Base-by-base conservation (phyloP, 2,113 vertebrate species). In the Xiphophorus maculatus region DNA sequence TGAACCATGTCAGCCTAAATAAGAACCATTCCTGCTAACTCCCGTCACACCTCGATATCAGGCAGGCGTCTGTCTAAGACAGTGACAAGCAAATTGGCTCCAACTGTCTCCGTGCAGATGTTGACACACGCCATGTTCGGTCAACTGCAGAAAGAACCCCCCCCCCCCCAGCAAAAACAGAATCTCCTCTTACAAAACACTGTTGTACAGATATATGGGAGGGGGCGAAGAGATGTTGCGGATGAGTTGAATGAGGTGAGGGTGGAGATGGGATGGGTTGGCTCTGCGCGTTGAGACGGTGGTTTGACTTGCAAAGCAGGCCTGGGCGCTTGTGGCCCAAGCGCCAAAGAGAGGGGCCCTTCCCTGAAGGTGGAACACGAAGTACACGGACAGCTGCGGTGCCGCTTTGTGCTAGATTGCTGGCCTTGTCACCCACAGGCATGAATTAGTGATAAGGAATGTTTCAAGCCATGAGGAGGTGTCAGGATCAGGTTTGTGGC, bases 281-380 rank as follows among this genome's bases (percentile, higher is more conserved):
- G 54, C 75, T 78, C 66, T 76, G 64, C 69, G 61, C 71, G 65
- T 82, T 69, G n/a, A 82, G 87, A 85, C 33, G 67, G 82, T 83
- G 75, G 90, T 95, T 95, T 95, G 94, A 94, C 94, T 95, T 94
- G 94, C 94, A 94, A 95, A 95, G 90, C 88, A 94, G 93, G 73
- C 60, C 84, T 33, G 69, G 79, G 77, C 78, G 73, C 84, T 89
- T 71, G 67, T 35, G 15, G 70, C 64, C 65, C 28, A 71, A 66
- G n/a, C 73, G 32, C 25, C 42, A 75, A 80, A n/a, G 66, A 82
- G 64, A 42, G 62, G 77, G 77, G 73, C 71, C 80, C 87, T 80
- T 84, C 74, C 83, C 60, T 87, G 83, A 80, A 88, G 88, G 70
- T 68, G 72, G 73, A 81, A 58, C 75, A 14, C 63, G 64, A 58